phyloP scores from a whole-genome alignment of 1,140 invertebrate genomes.

The Melipona quadrifasciata region DNA sequence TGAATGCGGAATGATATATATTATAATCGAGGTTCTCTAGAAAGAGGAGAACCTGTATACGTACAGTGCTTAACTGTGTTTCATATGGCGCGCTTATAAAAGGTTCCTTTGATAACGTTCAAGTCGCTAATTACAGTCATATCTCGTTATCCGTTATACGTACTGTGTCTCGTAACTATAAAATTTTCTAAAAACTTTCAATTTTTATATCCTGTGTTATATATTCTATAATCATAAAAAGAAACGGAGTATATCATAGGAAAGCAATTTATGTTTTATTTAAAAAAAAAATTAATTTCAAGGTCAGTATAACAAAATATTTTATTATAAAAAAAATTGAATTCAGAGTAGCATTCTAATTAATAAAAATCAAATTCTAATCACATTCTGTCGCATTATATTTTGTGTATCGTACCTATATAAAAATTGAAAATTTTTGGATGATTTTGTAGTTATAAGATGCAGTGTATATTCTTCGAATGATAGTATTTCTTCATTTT shows the following conservation, averaged over 20 bases:
- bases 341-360: neutral
- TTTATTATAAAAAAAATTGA: neutral
- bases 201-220: neutral
- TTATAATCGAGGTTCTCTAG: slow-evolving; percentile 35
- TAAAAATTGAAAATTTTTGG: neutral
- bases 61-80: slow-evolving; percentile 62
- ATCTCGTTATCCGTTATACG: slow-evolving; percentile 19
- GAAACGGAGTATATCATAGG: no score
- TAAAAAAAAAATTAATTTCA: neutral
- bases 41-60: slow-evolving; percentile 48
- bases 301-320: neutral
- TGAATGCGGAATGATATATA: slow-evolving; percentile 78
- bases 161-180: neutral
- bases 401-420: neutral
- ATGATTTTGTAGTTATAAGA: neutral
- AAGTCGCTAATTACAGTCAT: slow-evolving; percentile 46
- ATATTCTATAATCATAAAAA: no score
- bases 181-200: neutral
- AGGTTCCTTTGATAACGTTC: slow-evolving; percentile 18
- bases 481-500: neutral
- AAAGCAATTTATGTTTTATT: no score
- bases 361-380: no score
- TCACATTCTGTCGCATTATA: neutral
- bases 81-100: slow-evolving; percentile 41
- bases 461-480: neutral